Evolutionary conservation across 1,140 invertebrate genomes (phyloP), one percentile per base, ranked within the genome.

Genomic region (Acyrthosiphon pisum): DNA sequence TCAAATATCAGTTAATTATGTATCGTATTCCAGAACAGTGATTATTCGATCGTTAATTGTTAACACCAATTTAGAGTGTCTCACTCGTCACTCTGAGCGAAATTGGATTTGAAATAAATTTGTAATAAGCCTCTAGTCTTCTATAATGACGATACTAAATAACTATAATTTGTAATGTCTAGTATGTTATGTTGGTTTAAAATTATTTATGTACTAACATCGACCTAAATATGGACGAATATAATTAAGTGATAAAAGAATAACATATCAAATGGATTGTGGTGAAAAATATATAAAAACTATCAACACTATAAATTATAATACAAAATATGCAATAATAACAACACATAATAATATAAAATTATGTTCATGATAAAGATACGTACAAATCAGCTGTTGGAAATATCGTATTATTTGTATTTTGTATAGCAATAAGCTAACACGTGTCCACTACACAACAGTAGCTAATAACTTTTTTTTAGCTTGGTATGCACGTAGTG

Each of bases 1-100:
- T 88, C 44, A 35, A 53, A 53, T 53, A 89, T 53, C 87, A n/a
- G 18, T 8, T 53, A 89, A 53, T 89, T 53, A 35, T 44, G n/a
- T 37, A 22, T 48, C 87, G 48, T 89, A 50, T 89, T 89, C 87
- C 48, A 50, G 18, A 89, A 53, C 87, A 53, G 48, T 50, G 48
- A 35, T 50, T 87, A 48, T n/a, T 20, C 50, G 30, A n/a, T 37
- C 30, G 23, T n/a, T n/a, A 35, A 89, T 53, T 35, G 35, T 37
- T 87, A 89, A 53, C 50, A 89, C 46, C 48, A 6, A 89, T 89
- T 89, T 89, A 0, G 48, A 9, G 20, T 22, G n/a, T 23, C n/a
- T 35, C n/a, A 30, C 26, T 50, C 48, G 48, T 50, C 26, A 86
- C 23, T 48, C 30, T 4, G 4, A 48, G 44, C 46, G n/a, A 22